Evolutionary conservation across 2,113 vertebrate species (phyloP).

Genomic region (Acanthisitta chloris): DNA sequence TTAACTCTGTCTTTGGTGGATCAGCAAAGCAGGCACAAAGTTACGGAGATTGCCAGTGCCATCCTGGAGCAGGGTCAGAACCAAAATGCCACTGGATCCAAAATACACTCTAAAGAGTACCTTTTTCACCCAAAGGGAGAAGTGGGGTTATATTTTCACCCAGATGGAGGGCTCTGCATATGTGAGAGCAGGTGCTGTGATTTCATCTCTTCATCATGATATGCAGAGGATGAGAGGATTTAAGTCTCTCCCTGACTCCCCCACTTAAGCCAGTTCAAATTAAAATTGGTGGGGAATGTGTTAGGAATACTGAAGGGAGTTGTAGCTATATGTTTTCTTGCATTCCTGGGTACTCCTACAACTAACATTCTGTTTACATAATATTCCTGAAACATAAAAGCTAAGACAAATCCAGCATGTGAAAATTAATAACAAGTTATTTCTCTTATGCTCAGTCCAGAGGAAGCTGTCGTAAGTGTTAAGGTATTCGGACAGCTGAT

Average conservation of each 20-base stretch:
- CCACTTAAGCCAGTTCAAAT: slow-evolving; percentile 5
- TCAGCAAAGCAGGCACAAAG: not conserved
- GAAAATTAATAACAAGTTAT: slow-evolving; percentile 53
- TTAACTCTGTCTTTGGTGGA: not conserved
- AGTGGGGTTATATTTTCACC: not conserved
- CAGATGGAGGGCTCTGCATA: not conserved
- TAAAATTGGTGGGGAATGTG: not conserved
- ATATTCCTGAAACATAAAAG: slow-evolving; percentile 42
- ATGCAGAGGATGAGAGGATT: not conserved
- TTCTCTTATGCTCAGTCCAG: slow-evolving; percentile 29
- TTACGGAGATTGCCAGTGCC: not conserved
- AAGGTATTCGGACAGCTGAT: slow-evolving; percentile 62
- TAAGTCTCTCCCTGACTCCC: not conserved
- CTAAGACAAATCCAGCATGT: slow-evolving; percentile 38
- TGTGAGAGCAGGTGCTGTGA: not conserved
- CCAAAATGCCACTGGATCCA: not conserved
- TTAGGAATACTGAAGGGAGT: not conserved
- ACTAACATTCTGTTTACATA: slow-evolving; percentile 22
- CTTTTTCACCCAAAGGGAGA: not conserved
- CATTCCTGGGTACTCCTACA: not conserved
- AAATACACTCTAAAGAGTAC: not conserved
- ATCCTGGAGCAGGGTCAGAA: not conserved
- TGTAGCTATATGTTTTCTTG: slow-evolving; percentile 1
- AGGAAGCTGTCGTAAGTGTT: slow-evolving; percentile 53
- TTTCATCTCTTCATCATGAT: not conserved